Evolutionary conservation across 2,113 vertebrate genomes (phyloP), one percentile per base, ranked within the genome.

Genomic region (Istiophorus platypterus): DNA sequence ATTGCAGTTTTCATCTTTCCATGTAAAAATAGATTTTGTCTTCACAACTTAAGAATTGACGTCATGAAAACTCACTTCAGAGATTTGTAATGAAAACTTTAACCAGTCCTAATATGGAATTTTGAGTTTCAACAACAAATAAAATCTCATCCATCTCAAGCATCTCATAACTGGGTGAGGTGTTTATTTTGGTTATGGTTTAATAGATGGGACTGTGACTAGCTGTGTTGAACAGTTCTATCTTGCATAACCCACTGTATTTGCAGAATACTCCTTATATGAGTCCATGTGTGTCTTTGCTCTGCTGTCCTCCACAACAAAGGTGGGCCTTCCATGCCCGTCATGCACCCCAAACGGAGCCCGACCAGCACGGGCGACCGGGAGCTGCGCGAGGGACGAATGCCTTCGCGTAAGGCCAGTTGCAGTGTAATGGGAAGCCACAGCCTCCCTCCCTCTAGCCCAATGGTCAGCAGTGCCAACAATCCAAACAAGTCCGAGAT

Each of bases 401-500:
- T 97, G 93, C 96, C 97, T 0, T 89, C 96, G 0, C 95, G 97
- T 56, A 97, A 97, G 92, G 95, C 96, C 37, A 97, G 97, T 76
- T 96, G 96, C 91, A 96, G 96, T 0, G 93, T 96, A 0, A 96
- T 94, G 29, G 95, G 96, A 37, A 95, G 96, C 22, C 95, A 96
- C 34, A 96, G 96, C 80, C 93, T 97, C 65, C 97, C 97, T 6
- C 97, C 97, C 0, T 97, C 97, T 85, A 98, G 97, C 94, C 97
- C 97, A 11, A 97, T 98, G 97, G 97, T 98, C 90, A 97, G 97
- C 96, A 97, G 96, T 1, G 97, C 97, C 89, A 97, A 97, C 95
- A 98, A 98, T 91, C 97, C 97, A 80, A 98, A 98, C 94, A 98
- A 98, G 89, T 95, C 97, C 0, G 97, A 98, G 93, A 98, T 98